These are phyloP conservation scores for Yponomeuta plumbellus DNA, from an alignment of 2,888 invertebrate genomes.

Conservation along the genomic window DNA sequence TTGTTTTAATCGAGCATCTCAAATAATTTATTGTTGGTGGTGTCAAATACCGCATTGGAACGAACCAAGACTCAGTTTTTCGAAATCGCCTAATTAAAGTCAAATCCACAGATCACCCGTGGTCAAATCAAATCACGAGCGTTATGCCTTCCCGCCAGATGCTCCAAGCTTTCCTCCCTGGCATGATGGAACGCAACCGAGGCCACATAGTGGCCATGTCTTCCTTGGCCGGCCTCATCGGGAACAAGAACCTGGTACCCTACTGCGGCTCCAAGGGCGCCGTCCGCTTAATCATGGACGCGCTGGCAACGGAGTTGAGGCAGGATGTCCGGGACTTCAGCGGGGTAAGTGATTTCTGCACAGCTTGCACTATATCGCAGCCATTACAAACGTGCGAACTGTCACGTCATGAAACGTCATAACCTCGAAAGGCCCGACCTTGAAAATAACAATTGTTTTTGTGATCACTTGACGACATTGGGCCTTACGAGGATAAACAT, in stretches of 20 bases:
- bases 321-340: slow-evolving; percentile 58
- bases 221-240: slow-evolving; percentile 85
- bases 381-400: too few relatives aligned
- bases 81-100: too few relatives aligned
- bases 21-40: too few relatives aligned
- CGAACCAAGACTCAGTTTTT: background rate
- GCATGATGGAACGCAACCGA: slow-evolving; percentile 81
- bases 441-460: too few relatives aligned
- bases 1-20: too few relatives aligned
- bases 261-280: slow-evolving; percentile 90
- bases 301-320: slow-evolving; percentile 83
- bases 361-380: too few relatives aligned
- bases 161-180: slow-evolving; percentile 84
- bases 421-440: too few relatives aligned
- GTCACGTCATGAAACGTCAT: too few relatives aligned
- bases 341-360: slow-evolving; percentile 37
- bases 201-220: slow-evolving; percentile 86
- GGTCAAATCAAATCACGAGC: background rate
- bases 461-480: too few relatives aligned
- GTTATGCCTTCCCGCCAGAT: slow-evolving; percentile 54
- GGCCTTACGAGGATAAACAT: too few relatives aligned
- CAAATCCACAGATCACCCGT: too few relatives aligned
- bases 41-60: too few relatives aligned
- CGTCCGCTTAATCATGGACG: slow-evolving; percentile 89
- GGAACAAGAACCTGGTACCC: slow-evolving; percentile 83